A percentile compares a stretch with the other conserved stretches of the same genome.
These are phyloP conservation scores for Lithophane leautieri DNA, from an alignment of 2,888 invertebrate species.

Conservation along the genomic window DNA sequence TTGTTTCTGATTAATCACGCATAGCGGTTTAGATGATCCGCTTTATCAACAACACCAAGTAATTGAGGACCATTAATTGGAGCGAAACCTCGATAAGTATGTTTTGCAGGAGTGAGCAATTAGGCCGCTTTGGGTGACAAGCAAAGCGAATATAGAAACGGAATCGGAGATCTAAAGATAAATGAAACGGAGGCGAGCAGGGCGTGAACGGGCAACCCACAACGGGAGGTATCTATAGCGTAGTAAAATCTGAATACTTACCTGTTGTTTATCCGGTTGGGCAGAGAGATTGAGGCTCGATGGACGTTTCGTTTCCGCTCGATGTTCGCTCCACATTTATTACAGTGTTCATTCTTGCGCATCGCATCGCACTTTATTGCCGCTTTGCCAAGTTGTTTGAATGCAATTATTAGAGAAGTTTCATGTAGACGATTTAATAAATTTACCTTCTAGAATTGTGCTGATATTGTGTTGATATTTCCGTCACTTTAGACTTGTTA, in stretches of 20 bases:
- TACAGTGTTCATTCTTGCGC: conserved; percentile 60
- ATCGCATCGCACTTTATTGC: conserved; percentile 55
- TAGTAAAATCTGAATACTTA: conserved; percentile 65
- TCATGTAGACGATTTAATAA: conserved; percentile 61
- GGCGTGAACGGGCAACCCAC: conserved; percentile 50
- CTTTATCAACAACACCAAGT: conserved; percentile 66
- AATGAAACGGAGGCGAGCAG: conserved; percentile 44
- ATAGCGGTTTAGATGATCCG: conserved; percentile 68
- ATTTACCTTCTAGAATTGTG: conserved; percentile 16
- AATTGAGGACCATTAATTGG: conserved; percentile 62
- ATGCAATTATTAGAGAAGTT: conserved; percentile 56
- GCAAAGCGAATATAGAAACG: conserved; percentile 48
- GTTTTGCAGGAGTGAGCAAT: conserved; percentile 58
- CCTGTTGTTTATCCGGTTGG: conserved; percentile 62
- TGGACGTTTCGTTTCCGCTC: conserved; percentile 58
- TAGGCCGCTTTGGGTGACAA: conserved; percentile 52
- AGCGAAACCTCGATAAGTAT: conserved; percentile 64
- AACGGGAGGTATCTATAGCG: conserved; percentile 54
- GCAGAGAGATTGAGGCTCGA: conserved; percentile 57
- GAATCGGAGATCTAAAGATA: conserved; percentile 62
- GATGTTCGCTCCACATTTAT: conserved; percentile 61
- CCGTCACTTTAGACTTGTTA: conserved; percentile 8
- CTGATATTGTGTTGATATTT: conserved; percentile 28
- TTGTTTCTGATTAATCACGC: conserved; percentile 85
- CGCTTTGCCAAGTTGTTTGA: conserved; percentile 49